Conservation (phyloP, 1,140 invertebrate species). For the Phortica variegata region DNA sequence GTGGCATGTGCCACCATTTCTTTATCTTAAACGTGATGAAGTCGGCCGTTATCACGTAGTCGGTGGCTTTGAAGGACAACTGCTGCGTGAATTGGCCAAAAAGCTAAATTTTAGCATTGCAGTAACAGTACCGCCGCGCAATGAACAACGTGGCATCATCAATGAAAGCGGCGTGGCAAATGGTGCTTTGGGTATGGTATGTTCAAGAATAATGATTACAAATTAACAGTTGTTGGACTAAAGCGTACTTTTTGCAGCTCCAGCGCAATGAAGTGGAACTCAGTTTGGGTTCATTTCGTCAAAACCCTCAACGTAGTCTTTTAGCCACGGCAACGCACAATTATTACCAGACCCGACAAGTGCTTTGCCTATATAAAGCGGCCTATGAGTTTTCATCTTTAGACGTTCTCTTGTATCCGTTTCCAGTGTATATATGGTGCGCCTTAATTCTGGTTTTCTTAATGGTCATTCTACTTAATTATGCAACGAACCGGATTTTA, state of each 20-base stretch:
- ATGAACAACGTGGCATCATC: background rate
- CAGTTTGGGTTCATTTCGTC: slow-evolving; percentile 27
- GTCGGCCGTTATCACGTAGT: slow-evolving; percentile 4
- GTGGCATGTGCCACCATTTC: slow-evolving; percentile 33
- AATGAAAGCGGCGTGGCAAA: slow-evolving; percentile 24
- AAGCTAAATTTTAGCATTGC: slow-evolving; percentile 29
- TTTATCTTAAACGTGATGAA: slow-evolving; percentile 8
- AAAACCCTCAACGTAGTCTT: slow-evolving; percentile 21
- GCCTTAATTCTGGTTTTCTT: too few species aligned
- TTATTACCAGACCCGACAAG: slow-evolving; percentile 30
- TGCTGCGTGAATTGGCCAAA: slow-evolving; percentile 26
- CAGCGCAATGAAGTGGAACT: slow-evolving; percentile 22
- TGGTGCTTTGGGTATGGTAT: background rate
- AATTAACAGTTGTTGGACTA: background rate
- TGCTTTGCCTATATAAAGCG: slow-evolving; percentile 19
- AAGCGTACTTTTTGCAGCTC: slow-evolving; percentile 24
- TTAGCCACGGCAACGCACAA: slow-evolving; percentile 29
- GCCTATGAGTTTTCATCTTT: slow-evolving; percentile 30
- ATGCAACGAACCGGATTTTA: too few species aligned
- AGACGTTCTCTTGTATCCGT: slow-evolving; percentile 35
- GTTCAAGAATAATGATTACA: background rate
- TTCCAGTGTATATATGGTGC: slow-evolving; percentile 28
- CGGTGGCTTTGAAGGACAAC: slow-evolving; percentile 30
- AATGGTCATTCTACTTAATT: too few species aligned
- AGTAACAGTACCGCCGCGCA: slow-evolving; percentile 2